Evolutionary conservation across 30 jellyfish, hydroid and myxozoan species (phyloP).

Genomic region (Catostylus mosaicus): DNA sequence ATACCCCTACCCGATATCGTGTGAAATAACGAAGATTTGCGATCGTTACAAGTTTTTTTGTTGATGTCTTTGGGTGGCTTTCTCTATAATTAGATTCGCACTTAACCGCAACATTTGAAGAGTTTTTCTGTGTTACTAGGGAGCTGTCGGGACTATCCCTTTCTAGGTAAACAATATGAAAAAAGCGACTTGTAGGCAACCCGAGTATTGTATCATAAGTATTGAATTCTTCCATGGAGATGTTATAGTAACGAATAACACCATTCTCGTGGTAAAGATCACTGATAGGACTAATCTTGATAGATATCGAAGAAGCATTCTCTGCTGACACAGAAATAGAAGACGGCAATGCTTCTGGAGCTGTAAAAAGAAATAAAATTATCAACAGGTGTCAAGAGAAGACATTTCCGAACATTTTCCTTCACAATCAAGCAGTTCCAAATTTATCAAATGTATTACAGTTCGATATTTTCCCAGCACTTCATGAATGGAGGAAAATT

Average conservation of each 20-base stretch:
- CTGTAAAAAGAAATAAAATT: neutral
- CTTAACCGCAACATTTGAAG: neutral
- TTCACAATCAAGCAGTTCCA: no score
- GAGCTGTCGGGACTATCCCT: neutral
- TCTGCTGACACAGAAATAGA: neutral
- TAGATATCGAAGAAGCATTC: neutral
- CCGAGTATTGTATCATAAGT: neutral
- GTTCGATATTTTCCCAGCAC: no score
- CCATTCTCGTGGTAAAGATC: slow-evolving; percentile 18
- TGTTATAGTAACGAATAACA: slow-evolving; percentile 3
- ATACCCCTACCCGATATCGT: neutral
- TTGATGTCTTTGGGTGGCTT: neutral
- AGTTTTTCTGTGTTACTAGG: neutral
- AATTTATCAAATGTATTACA: no score
- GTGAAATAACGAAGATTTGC: slow-evolving; percentile 5
- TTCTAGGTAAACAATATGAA: neutral
- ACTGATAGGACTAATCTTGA: neutral
- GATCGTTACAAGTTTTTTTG: neutral
- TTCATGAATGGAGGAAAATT: no score
- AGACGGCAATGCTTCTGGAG: neutral
- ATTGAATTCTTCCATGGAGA: slow-evolving; percentile 1
- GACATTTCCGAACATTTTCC: no score
- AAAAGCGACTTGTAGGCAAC: neutral
- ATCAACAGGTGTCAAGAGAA: no score
- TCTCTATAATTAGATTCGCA: neutral